Evolutionary conservation across 1,140 invertebrate species (phyloP), one percentile per base, ranked within the genome.

Genomic region (Drosophila arizonae): DNA sequence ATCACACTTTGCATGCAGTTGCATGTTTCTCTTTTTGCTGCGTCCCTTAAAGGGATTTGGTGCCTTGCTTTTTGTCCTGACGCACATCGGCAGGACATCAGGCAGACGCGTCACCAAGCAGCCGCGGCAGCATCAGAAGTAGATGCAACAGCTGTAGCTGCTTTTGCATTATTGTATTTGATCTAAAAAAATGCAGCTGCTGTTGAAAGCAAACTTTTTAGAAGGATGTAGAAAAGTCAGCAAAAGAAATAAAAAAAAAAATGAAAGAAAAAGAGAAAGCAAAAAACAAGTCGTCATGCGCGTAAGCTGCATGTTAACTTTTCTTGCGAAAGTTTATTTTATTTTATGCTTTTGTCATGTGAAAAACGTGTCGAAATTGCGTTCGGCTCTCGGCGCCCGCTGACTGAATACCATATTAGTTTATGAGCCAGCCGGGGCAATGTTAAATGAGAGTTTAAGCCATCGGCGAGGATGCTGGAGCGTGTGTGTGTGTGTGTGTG

Each of bases 251-350:
- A 33, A 4, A 51, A 67, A 50, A 43, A 24, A 24, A 24, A 3
- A 24, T 24, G 21, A 24, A 24, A 2, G 21, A 24, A 24, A 3
- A 11, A 33, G 8, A 9, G 8, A 33, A 33, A 6, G 10, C 6
- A 6, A 51, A 67, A 50, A 43, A 41, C 58, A 41, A 64, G 60
- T 45, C 54, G 51, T 50, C 58, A 62, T 62, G 50, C 60, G 46
- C 45, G 67, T 60, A 67, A 72, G 69, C 55, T 61, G 73, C 13
- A 54, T 75, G 79, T 86, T 78, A 72, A 66, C 54, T 70, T 77
- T 76, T 28, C 52, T 64, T 75, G 55, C 30, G 46, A 76, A 76
- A 68, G 41, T 55, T 68, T 68, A 2, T 54, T 63, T 26, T 30
- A 52, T 36, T 46, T 62, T 41, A 13, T 56, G 52, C 57, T 48